Percentiles rank a stretch among this genome's conserved stretches.
Conservation (phyloP, 2,888 invertebrate species). For the Zaprionus lineosus region DNA sequence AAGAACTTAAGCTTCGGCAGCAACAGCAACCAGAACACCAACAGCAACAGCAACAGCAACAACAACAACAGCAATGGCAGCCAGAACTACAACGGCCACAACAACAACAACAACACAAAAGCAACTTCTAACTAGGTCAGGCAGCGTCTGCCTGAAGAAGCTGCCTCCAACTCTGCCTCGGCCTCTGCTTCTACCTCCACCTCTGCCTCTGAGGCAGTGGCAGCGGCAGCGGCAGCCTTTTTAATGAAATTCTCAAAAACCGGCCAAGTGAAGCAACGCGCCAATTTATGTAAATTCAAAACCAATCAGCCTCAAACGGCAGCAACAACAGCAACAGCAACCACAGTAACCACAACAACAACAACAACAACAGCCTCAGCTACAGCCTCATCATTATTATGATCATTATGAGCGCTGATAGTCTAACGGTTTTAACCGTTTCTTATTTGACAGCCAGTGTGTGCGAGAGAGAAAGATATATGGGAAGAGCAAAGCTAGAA, state of each 20-base stretch:
- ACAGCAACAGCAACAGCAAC: conserved; percentile 9
- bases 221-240: conserved; percentile 10
- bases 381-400: conserved; percentile 48
- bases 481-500: conserved; percentile 6
- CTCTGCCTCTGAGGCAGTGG: neutral
- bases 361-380: conserved; percentile 26
- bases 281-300: conserved; percentile 74
- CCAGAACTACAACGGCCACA: conserved; percentile 6
- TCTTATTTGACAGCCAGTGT: conserved; percentile 48
- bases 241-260: conserved; percentile 57
- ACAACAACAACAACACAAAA: conserved; percentile 2
- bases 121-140: conserved; percentile 58
- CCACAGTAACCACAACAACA: conserved; percentile 19
- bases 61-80: conserved; percentile 12
- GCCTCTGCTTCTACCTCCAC: neutral
- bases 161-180: conserved; percentile 5
- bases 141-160: conserved; percentile 45
- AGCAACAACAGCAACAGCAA: conserved; percentile 31
- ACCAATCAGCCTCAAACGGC: conserved; percentile 69
- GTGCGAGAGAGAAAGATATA: neutral
- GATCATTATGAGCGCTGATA: conserved; percentile 59
- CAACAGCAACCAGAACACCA: conserved; percentile 14
- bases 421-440: conserved; percentile 65
- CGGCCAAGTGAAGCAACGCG: conserved; percentile 64
- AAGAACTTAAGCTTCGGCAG: conserved; percentile 1